These are phyloP conservation scores for Heliothis virescens DNA, from an alignment of 1,140 invertebrate species.

Conservation along the genomic window DNA sequence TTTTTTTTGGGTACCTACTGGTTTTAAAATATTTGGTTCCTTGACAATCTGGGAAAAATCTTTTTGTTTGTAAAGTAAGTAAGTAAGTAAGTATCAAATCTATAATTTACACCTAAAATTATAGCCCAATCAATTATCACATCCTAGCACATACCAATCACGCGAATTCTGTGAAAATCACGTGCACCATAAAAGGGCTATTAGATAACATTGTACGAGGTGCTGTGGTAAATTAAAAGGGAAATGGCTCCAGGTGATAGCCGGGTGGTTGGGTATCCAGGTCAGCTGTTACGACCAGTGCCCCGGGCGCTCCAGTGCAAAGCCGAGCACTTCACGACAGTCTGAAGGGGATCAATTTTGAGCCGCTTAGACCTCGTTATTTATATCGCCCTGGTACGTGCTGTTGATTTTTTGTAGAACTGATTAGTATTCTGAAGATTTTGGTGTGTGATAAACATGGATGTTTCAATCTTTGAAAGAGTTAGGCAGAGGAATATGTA, in stretches of 20 bases:
- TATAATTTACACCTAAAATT: too few species aligned
- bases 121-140: too few species aligned
- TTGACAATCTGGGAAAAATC: too few species aligned
- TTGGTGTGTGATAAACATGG: too few species aligned
- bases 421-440: neutral
- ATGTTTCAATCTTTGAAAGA: too few species aligned
- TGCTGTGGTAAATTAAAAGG: slow-evolving; percentile 24
- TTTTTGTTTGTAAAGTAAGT: too few species aligned
- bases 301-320: slow-evolving; percentile 11
- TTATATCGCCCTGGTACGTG: neutral
- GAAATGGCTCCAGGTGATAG: slow-evolving; percentile 31
- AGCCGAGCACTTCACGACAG: neutral
- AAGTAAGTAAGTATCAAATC: too few species aligned
- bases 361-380: slow-evolving; percentile 1
- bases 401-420: neutral
- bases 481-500: too few species aligned
- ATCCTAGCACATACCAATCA: too few species aligned
- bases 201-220: slow-evolving; percentile 21
- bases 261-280: slow-evolving; percentile 43
- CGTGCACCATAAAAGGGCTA: neutral
- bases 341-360: slow-evolving; percentile 25
- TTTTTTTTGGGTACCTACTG: too few species aligned
- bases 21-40: too few species aligned
- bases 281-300: slow-evolving; percentile 25
- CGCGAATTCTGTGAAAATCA: neutral